A percentile compares a stretch with the other conserved stretches of the same genome.
Conservation (phyloP, 2,113 vertebrate genomes). For the Chionis minor region DNA sequence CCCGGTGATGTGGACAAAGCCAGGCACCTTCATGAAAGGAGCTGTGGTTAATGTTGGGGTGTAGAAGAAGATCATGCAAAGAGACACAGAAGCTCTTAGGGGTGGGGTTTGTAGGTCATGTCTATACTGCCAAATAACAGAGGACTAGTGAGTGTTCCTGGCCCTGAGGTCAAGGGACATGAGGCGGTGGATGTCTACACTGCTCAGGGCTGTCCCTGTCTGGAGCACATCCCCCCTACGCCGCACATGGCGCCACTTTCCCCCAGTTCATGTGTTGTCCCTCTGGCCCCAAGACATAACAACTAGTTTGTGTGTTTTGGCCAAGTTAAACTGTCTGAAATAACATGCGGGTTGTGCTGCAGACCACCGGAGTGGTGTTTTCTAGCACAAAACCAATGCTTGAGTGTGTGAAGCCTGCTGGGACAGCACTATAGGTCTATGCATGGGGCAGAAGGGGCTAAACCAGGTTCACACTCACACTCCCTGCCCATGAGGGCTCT, state of each 20-base stretch:
- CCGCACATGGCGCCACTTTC: fast-evolving
- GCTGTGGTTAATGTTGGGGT: not conserved
- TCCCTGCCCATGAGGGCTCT: not conserved
- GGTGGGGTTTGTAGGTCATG: not conserved
- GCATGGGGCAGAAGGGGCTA: not conserved
- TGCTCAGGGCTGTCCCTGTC: not conserved
- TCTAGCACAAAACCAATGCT: not conserved
- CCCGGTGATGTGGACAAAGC: not conserved
- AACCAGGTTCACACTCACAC: not conserved
- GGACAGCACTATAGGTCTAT: not conserved
- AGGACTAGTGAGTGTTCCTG: not conserved
- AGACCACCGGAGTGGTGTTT: not conserved
- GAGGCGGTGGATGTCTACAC: not conserved
- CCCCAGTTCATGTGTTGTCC: not conserved
- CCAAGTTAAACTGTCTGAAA: not conserved
- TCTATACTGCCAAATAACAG: not conserved
- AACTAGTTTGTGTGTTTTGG: not conserved
- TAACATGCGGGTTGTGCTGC: not conserved
- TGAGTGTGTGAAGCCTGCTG: not conserved
- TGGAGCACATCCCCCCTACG: not conserved
- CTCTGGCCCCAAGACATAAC: not conserved
- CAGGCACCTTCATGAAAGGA: not conserved
- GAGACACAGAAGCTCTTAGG: not conserved
- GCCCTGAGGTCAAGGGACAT: not conserved
- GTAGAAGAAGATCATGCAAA: not conserved